A percentile compares a stretch with the other conserved stretches of the same genome.
Evolutionary conservation across 2,797 vertebrate species (phyloP).

Genomic region (Corythornis leucogaster): DNA sequence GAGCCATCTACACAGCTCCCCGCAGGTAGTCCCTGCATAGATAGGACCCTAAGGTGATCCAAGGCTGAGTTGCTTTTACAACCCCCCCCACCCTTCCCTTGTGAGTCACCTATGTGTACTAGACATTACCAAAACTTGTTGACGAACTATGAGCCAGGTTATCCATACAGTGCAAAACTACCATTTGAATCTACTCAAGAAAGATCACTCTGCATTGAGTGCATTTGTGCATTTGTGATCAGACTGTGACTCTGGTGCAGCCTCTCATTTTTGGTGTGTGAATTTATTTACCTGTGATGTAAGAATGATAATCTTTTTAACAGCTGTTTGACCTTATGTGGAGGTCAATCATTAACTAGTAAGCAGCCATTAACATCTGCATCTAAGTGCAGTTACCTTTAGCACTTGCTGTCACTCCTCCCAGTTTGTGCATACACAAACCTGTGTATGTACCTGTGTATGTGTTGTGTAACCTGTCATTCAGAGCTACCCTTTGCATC

Average conservation of each 20-base stretch:
- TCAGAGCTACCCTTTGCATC: not conserved
- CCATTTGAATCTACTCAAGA: not conserved
- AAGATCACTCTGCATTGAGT: not conserved
- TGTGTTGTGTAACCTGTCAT: not conserved
- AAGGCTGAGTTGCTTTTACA: not conserved
- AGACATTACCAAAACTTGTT: too few relatives aligned
- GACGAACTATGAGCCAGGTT: too few relatives aligned
- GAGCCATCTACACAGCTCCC: not conserved
- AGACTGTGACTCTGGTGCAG: not conserved
- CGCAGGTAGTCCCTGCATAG: too few relatives aligned
- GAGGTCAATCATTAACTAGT: conserved; percentile 6
- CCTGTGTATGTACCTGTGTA: too few relatives aligned
- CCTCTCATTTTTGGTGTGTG: not conserved
- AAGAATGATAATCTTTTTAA: not conserved
- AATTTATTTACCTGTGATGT: not conserved
- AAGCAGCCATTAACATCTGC: not conserved
- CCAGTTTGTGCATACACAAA: not conserved
- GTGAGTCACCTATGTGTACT: too few relatives aligned
- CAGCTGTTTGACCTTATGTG: not conserved
- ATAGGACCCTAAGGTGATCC: not conserved
- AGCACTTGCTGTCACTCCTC: not conserved
- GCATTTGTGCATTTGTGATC: not conserved
- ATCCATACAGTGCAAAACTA: not conserved
- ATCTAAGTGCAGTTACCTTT: not conserved
- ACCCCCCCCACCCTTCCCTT: too few relatives aligned